phyloP scores from a whole-genome alignment of 2,797 vertebrate genomes.

The Neosalanx taihuensis region DNA sequence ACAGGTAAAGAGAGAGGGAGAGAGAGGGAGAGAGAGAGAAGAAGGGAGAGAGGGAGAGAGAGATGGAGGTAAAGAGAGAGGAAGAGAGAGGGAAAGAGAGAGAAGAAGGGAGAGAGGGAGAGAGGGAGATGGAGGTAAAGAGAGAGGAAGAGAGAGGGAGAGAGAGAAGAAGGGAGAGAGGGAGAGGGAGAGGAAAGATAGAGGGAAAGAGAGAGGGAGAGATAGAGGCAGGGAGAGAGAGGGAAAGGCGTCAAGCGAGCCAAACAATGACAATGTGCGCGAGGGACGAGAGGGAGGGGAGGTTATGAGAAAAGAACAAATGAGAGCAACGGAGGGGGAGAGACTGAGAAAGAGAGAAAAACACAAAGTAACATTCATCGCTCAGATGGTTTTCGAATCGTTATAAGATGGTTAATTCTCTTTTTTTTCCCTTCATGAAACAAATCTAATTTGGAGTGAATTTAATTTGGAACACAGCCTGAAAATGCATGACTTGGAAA shows the following conservation, averaged over 20 bases:
- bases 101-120: background rate
- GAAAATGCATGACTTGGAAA: slow-evolving; percentile 1
- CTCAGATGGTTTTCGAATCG: background rate
- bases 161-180: background rate
- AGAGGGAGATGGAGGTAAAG: background rate
- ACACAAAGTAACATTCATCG: background rate
- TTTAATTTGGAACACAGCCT: background rate
- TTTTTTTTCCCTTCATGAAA: background rate
- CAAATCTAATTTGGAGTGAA: background rate
- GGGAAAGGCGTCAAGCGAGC: background rate
- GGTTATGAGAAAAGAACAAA: no score
- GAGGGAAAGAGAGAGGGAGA: slow-evolving; percentile 11
- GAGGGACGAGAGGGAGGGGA: background rate
- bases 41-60: background rate
- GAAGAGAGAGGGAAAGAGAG: background rate
- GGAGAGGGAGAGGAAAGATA: slow-evolving; percentile 1
- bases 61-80: background rate
- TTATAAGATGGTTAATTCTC: background rate
- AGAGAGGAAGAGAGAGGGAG: background rate
- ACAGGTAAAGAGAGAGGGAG: slow-evolving; percentile 7
- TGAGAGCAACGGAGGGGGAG: no score
- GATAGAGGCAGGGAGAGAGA: background rate
- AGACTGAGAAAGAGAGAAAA: background rate
- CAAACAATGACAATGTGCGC: background rate
- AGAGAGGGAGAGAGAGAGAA: background rate